phyloP scores from a whole-genome alignment of 92 coral and sea anemone genomes.

The Montipora capitata region DNA sequence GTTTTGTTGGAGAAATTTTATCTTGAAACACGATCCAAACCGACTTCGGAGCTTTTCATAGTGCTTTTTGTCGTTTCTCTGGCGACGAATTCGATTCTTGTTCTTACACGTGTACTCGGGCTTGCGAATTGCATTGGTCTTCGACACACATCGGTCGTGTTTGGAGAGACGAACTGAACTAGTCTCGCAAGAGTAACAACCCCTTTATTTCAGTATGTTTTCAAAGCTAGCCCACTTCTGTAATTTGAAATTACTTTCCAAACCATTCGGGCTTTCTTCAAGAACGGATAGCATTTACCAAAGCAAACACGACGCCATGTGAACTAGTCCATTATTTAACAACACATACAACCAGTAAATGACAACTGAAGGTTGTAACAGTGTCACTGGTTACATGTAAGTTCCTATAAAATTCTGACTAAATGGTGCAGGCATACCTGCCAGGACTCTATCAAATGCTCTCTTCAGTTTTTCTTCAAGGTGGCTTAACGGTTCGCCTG shows the following conservation, averaged over 20 bases:
- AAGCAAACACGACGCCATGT: neutral
- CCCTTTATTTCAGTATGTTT: neutral
- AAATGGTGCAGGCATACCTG: neutral
- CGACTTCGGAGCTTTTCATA: neutral
- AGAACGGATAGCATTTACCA: constrained; percentile 10
- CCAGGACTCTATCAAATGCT: neutral
- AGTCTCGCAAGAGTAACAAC: neutral
- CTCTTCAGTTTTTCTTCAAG: constrained; percentile 4
- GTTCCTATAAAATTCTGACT: neutral
- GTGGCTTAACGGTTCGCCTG: neutral
- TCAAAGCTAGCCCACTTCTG: neutral
- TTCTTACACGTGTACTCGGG: constrained; percentile 26
- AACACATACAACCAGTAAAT: constrained; percentile 37
- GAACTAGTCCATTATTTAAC: neutral
- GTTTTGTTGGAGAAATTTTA: constrained; percentile 24
- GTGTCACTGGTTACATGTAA: constrained; percentile 26
- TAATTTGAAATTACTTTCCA: neutral
- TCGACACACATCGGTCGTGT: too few relatives aligned
- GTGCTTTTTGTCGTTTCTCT: neutral
- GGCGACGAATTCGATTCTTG: constrained; percentile 3
- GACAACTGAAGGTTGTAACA: constrained; percentile 6
- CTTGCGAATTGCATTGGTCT: too few relatives aligned
- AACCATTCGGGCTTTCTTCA: neutral
- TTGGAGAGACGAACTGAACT: neutral
- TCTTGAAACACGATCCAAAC: constrained; percentile 34